Conservation (phyloP, 1,140 invertebrate genomes). For the Thaumetopoea pityocampa region DNA sequence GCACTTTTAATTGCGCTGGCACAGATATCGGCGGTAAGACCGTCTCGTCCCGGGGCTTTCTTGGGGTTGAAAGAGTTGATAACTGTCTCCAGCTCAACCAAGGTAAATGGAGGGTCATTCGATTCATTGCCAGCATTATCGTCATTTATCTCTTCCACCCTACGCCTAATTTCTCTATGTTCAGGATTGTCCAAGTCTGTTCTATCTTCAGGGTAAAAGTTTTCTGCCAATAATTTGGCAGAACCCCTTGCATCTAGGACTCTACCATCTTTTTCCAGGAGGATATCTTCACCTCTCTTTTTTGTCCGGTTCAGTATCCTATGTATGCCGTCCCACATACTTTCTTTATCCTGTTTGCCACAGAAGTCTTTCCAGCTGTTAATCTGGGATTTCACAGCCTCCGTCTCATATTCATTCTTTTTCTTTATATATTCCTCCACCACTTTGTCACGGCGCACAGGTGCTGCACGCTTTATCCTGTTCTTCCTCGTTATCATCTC, state of each 20-base stretch:
- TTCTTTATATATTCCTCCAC: not conserved
- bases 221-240: too few species aligned
- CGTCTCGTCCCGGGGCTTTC: slow-evolving; percentile 18
- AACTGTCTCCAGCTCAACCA: too few species aligned
- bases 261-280: too few species aligned
- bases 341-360: slow-evolving; percentile 15
- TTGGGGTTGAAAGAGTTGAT: slow-evolving; percentile 19
- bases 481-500: not conserved
- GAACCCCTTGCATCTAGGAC: too few species aligned
- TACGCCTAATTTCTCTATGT: too few species aligned
- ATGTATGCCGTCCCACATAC: too few species aligned
- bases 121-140: not conserved
- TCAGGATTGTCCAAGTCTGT: not conserved
- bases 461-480: not conserved
- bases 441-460: not conserved
- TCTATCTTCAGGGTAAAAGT: slow-evolving; percentile 21
- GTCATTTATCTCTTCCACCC: slow-evolving; percentile 3
- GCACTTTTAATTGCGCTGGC: too few species aligned
- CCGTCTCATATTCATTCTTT: slow-evolving; percentile 3
- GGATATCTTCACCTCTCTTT: slow-evolving; percentile 13
- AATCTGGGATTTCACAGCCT: not conserved
- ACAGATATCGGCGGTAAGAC: slow-evolving; percentile 18
- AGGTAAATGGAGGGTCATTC: too few species aligned
- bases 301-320: slow-evolving; percentile 12
- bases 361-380: slow-evolving; percentile 26